Evolutionary conservation across 2,113 vertebrate species (phyloP).

Genomic region (Labeo rohita): DNA sequence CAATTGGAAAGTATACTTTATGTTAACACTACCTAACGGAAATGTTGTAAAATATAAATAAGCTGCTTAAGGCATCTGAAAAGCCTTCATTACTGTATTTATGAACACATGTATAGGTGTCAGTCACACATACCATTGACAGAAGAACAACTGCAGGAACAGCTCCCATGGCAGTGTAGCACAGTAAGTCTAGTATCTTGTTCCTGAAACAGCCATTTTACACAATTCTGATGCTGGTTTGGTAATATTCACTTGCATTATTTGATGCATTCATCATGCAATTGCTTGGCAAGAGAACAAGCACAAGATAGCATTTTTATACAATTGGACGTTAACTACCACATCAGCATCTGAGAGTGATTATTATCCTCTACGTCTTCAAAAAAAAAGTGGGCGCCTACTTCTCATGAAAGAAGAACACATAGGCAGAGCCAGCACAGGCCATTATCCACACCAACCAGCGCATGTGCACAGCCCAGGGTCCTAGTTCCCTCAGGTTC

Average conservation of each 20-base stretch:
- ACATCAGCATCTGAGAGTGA: background rate
- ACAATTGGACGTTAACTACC: background rate
- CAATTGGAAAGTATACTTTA: background rate
- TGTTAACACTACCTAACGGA: background rate
- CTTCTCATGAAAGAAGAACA: conserved; percentile 96
- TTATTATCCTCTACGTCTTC: background rate
- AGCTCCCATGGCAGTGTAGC: conserved; percentile 90
- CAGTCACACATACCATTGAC: conserved; percentile 86
- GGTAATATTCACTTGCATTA: background rate
- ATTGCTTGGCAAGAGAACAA: background rate
- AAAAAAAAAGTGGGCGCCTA: conserved; percentile 59
- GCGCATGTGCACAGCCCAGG: conserved; percentile 94
- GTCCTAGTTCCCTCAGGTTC: conserved; percentile 91
- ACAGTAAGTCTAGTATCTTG: conserved; percentile 92
- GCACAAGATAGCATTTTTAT: background rate
- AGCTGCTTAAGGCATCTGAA: background rate
- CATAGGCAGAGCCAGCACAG: conserved; percentile 85
- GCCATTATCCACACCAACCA: conserved; percentile 99
- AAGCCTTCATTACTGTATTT: conserved; percentile 7
- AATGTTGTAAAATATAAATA: background rate
- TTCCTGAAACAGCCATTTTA: conserved; percentile 75
- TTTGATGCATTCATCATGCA: background rate
- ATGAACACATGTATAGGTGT: background rate
- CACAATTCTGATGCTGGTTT: background rate
- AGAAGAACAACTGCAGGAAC: conserved; percentile 91